Evolutionary conservation across 1,140 invertebrate genomes (phyloP).

Genomic region (Achroia grisella): DNA sequence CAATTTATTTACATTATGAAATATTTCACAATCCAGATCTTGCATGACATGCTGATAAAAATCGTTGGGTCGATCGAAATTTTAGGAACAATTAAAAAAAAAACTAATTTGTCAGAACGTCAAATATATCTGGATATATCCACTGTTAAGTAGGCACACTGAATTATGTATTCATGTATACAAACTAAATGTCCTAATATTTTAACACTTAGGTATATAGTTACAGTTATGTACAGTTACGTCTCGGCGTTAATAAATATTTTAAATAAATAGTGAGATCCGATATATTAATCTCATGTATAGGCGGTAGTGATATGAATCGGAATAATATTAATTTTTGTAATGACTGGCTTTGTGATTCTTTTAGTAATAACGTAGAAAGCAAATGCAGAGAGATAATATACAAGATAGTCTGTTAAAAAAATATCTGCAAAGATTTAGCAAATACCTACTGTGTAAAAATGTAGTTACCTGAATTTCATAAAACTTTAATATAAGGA

Average conservation of each 20-base stretch:
- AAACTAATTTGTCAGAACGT: not conserved
- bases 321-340: no score
- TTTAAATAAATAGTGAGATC: conserved; percentile 65
- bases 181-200: conserved; percentile 23
- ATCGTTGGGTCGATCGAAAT: no score
- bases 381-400: no score
- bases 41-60: conserved; percentile 1
- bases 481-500: no score
- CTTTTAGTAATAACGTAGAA: no score
- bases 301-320: conserved; percentile 13
- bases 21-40: conserved; percentile 26
- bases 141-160: conserved; percentile 54
- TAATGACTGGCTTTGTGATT: no score
- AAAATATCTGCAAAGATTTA: no score
- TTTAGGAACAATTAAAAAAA: not conserved
- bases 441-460: no score
- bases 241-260: conserved; percentile 32
- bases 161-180: conserved; percentile 39
- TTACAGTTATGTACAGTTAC: conserved; percentile 50
- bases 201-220: conserved; percentile 8
- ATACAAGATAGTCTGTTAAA: no score
- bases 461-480: no score
- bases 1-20: conserved; percentile 45
- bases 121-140: not conserved
- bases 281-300: conserved; percentile 62